Base-by-base conservation (phyloP, 2,888 invertebrate species). In the Aphelenchoides bicaudatus region DNA sequence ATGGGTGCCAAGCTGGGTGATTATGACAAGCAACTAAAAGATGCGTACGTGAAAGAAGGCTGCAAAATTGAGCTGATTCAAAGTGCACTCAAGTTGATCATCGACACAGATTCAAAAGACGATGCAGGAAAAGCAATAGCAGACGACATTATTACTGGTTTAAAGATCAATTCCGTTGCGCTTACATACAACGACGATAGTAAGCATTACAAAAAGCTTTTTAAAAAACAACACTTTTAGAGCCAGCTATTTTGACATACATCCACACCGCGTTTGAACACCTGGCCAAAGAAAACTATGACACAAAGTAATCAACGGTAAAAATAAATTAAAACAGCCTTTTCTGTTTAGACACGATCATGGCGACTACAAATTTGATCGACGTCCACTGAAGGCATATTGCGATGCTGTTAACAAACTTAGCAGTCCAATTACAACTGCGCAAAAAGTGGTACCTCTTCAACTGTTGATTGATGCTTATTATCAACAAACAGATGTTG, bases 311-410 rank as follows among this genome's bases (percentile, higher is more conserved):
- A 19, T 6, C 6, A n/a, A 25, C 23, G 25, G 21, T 8, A 19
- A n/a, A n/a, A n/a, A 10, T 10, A 10, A 10, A n/a, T 34, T n/a
- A 34, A 34, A 34, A 34, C 10, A 10, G 34, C 34, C 13, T 34
- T 34, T 16, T 16, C 34, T 13, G 34, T 13, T 34, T 16, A 16
- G 34, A 34, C 16, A 13, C 34, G 16, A 13, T 16, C 16, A 34
- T 13, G 16, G 34, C 16, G 34, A 13, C n/a, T n/a, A 21, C 43
- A 43, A 43, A n/a, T 43, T 8, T 25, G 43, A 21, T n/a, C 16
- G 25, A 43, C 43, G 43, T 21, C 43, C 43, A n/a, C 25, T 43
- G 43, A 43, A 43, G 43, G 23, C 43, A 21, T 43, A 43, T 25
- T 43, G 43, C 23, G n/a, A 43, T 8, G 10, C 6, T 19, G 25